phyloP scores from a whole-genome alignment of 1,140 invertebrate genomes.

The Bombus confusus region DNA sequence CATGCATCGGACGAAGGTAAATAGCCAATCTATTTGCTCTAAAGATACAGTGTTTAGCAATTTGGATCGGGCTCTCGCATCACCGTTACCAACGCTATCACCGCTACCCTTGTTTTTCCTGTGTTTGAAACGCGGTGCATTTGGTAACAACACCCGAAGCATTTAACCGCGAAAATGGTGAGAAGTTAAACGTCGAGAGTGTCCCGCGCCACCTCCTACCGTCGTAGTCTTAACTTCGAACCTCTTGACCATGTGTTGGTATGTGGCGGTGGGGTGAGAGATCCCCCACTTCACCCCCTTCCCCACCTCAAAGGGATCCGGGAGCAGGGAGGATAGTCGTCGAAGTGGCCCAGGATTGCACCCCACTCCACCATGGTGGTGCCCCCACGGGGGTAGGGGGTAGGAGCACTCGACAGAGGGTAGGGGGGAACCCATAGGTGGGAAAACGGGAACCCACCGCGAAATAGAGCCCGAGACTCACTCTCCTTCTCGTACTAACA shows the following conservation, averaged over 20 bases:
- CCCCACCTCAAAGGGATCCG: constrained; percentile 70
- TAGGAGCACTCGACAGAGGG: constrained; percentile 67
- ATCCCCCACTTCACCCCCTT: constrained; percentile 75
- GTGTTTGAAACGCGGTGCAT: not conserved
- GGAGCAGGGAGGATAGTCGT: constrained; percentile 75
- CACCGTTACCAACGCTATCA: not conserved
- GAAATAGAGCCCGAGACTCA: constrained; percentile 72
- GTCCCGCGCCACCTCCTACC: constrained; percentile 25
- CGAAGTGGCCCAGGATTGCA: constrained; percentile 71
- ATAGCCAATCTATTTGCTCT: not conserved
- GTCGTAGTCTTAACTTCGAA: constrained; percentile 32
- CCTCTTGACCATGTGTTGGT: constrained; percentile 51
- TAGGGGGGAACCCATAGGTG: constrained; percentile 76
- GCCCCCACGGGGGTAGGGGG: constrained; percentile 73
- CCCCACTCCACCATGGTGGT: constrained; percentile 70
- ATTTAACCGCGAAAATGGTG: constrained; percentile 9
- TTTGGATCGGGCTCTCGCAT: not conserved
- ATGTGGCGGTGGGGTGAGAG: constrained; percentile 59
- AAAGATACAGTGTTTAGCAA: not conserved
- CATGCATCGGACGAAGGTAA: not conserved
- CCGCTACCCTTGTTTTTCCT: not conserved
- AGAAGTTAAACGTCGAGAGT: constrained; percentile 5
- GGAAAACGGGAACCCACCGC: constrained; percentile 73
- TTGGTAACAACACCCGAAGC: not conserved
- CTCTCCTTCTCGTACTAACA: constrained; percentile 51